Evolutionary conservation across 2,113 vertebrate species (phyloP), one percentile per base, ranked within the genome.

Genomic region (Sinocyclocheilus maitianheensis): DNA sequence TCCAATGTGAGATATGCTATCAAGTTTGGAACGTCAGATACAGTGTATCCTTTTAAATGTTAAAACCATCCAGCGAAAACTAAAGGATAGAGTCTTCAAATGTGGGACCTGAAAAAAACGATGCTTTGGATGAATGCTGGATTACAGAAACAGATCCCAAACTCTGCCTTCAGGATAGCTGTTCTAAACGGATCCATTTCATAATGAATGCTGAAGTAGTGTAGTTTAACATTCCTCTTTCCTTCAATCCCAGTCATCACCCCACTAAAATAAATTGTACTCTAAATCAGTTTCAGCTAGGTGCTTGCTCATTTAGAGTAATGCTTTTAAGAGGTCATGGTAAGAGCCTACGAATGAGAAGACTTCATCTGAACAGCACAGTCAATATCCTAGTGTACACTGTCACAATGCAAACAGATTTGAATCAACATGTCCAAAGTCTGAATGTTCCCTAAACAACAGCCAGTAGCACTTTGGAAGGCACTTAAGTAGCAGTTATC

Each of bases 241-340:
- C n/a, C 13, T 22, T 65, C 20, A 74, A 53, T 77, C 16, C 16
- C 40, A 4, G 18, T 82, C 24, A 51, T 51, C 63, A 53, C 5
- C 34, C 77, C 30, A 55, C 58, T 77, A 30, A 77, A 79, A 62
- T 48, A 3, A 84, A 46, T 24, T 67, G 37, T 22, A 76, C 43
- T 40, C 55, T 11, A 5, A 80, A 83, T 51, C 65, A 75, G 43
- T 65, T 85, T 53, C 48, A 76, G 13, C 43, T 69, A 85, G 16
- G 48, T 74, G 26, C 40, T 80, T 74, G 51, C 18, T 83, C 53
- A 48, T 37, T 81, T 77, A 92, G 92, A 91, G 91, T 90, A 88
- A 67, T 62, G 62, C 20, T 77, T 87, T 87, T 84, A 82, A 62
- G 83, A 87, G 86, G 83, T 85, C 72, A 71, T 85, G 43, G 51